A percentile compares a stretch with the other conserved stretches of the same genome.
phyloP scores from a whole-genome alignment of 2,797 vertebrate genomes.

The Chaetodon trifasciatus region DNA sequence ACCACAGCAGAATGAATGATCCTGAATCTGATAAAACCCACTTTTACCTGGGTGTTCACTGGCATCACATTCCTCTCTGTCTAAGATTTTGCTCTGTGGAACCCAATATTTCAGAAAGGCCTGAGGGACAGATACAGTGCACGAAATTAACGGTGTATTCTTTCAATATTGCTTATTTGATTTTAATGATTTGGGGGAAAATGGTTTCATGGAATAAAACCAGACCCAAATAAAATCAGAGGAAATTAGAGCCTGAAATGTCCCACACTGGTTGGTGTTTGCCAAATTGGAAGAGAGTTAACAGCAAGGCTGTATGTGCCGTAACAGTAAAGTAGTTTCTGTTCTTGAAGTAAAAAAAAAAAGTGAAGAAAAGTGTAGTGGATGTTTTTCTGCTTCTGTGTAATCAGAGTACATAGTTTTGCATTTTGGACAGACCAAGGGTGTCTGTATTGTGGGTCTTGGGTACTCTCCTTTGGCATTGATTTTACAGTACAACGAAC shows the following conservation, averaged over 20 bases:
- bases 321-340: not conserved
- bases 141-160: not conserved
- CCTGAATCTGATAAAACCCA: not conserved
- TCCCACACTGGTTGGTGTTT: not conserved
- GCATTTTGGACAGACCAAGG: not conserved
- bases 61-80: not conserved
- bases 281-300: not conserved
- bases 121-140: not conserved
- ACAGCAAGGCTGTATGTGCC: not conserved
- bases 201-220: not conserved
- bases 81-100: not conserved
- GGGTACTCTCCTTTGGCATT: constrained; percentile 2
- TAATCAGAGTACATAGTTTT: not conserved
- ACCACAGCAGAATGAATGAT: not conserved
- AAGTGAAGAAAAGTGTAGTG: not conserved
- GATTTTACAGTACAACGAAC: constrained; percentile 32
- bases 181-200: not conserved
- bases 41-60: too few relatives aligned
- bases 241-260: not conserved
- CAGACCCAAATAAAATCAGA: not conserved
- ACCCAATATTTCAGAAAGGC: not conserved
- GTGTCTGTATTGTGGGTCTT: not conserved
- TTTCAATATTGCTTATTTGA: not conserved
- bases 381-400: not conserved
- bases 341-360: not conserved